Base-by-base conservation (phyloP, 2,888 invertebrate species). In the Gibbula magus region DNA sequence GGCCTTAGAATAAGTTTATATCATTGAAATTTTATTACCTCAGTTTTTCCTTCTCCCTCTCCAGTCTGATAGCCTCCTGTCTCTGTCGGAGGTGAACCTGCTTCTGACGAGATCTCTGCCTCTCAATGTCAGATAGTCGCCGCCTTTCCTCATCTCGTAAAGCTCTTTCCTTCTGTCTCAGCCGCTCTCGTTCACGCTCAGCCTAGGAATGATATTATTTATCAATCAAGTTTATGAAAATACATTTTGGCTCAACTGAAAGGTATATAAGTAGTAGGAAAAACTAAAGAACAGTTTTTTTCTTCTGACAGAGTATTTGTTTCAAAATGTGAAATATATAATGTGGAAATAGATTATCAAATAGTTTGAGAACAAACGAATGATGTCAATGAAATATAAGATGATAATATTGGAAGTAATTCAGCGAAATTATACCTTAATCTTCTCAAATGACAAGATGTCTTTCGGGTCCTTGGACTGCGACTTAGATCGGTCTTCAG, bases 1-100 rank as follows among this genome's bases (percentile, higher is more conserved):
- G n/a, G n/a, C n/a, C n/a, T n/a, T n/a, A n/a, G n/a, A n/a, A n/a
- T n/a, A n/a, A n/a, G n/a, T n/a, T n/a, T 20, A 52, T 13, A n/a
- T 45, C 25, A 35, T 35, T 51, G 45, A n/a, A 16, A n/a, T 8
- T 18, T 10, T 13, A 20, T 53, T 13, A 89, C 92, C 89, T 88
- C 54, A 91, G 85, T 77, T 87, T 87, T 83, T 89, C 91, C 79
- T 88, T 90, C 82, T 91, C 93, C 88, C 93, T 94, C 82, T 96
- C 96, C 77, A 97, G 94, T 77, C 96, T 95, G 67, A 96, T 95
- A 53, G 97, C 96, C 93, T 98, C 97, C 91, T 96, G 96, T 4
- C 96, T 95, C 91, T 97, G 96, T 13, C 96, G 94, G 2, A 97
- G 94, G 90, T 97, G 97, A 5, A 91, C 86, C 45, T 90, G 88